These are phyloP conservation scores for Aphrophora alni DNA, from an alignment of 2,888 invertebrate species.

Conservation along the genomic window DNA sequence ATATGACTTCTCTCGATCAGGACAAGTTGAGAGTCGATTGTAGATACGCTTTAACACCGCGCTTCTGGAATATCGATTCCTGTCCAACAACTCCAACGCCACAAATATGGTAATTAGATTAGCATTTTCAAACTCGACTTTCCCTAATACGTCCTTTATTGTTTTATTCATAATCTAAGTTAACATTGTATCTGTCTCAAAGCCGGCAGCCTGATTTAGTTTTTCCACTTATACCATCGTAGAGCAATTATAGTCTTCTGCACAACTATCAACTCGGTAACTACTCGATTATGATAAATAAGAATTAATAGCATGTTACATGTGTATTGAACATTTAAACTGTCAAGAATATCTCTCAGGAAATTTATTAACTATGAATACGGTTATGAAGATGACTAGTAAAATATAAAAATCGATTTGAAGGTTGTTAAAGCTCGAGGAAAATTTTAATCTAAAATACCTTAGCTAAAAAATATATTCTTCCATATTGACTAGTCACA, in stretches of 20 bases:
- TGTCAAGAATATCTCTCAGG: too few species aligned
- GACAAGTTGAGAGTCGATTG: slow-evolving; percentile 9
- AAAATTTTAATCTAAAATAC: too few species aligned
- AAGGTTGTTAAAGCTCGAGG: too few species aligned
- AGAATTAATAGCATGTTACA: too few species aligned
- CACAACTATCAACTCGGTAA: too few species aligned
- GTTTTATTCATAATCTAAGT: not conserved
- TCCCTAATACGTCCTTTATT: not conserved
- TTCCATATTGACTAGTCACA: too few species aligned
- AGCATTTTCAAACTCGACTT: not conserved
- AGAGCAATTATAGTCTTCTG: not conserved
- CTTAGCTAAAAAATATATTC: too few species aligned
- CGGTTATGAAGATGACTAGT: too few species aligned
- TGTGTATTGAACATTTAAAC: too few species aligned
- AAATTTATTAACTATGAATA: too few species aligned
- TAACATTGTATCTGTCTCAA: not conserved
- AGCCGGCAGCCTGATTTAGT: not conserved
- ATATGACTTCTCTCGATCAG: not conserved
- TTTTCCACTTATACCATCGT: not conserved
- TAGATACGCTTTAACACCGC: not conserved
- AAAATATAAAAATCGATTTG: too few species aligned
- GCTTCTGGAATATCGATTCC: slow-evolving; percentile 2
- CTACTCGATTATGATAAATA: too few species aligned
- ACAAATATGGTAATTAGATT: not conserved
- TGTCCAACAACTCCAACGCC: not conserved